These are phyloP conservation scores for Volucella inanis DNA, from an alignment of 2,888 invertebrate species.

Conservation along the genomic window DNA sequence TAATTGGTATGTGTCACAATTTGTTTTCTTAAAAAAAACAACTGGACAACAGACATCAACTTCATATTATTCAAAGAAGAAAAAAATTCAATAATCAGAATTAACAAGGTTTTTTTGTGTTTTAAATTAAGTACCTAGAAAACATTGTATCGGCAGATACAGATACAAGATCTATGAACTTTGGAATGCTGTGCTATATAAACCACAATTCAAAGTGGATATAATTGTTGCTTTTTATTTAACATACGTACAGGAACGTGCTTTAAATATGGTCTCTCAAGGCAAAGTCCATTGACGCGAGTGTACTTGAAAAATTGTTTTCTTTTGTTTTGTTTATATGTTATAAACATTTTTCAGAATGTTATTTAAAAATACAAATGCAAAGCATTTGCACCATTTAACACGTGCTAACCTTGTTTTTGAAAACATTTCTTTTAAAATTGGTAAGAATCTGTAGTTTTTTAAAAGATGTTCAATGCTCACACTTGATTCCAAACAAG, in stretches of 20 bases:
- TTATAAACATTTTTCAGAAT: constrained; percentile 31
- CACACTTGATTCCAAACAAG: too few species aligned
- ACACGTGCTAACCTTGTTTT: constrained; percentile 45
- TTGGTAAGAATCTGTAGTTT: background rate
- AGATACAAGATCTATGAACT: constrained; percentile 26
- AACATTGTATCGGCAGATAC: background rate
- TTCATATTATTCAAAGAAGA: background rate
- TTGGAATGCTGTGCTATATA: background rate
- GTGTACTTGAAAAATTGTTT: constrained; percentile 26
- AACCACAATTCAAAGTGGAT: constrained; percentile 6
- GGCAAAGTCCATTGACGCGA: background rate
- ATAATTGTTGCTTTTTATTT: constrained; percentile 18
- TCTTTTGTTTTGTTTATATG: constrained; percentile 45
- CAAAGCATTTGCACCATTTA: constrained; percentile 47
- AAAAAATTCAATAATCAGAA: constrained; percentile 2
- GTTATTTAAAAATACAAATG: constrained; percentile 33
- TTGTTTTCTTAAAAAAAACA: too few species aligned
- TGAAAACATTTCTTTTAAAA: background rate
- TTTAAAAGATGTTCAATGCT: background rate
- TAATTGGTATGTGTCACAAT: too few species aligned
- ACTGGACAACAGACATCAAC: background rate
- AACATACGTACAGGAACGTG: background rate
- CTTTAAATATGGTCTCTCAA: constrained; percentile 16
- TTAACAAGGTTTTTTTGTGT: background rate
- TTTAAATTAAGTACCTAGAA: constrained; percentile 11